These are phyloP conservation scores for Nemurella pictetii DNA, from an alignment of 2,888 invertebrate genomes.

Conservation along the genomic window DNA sequence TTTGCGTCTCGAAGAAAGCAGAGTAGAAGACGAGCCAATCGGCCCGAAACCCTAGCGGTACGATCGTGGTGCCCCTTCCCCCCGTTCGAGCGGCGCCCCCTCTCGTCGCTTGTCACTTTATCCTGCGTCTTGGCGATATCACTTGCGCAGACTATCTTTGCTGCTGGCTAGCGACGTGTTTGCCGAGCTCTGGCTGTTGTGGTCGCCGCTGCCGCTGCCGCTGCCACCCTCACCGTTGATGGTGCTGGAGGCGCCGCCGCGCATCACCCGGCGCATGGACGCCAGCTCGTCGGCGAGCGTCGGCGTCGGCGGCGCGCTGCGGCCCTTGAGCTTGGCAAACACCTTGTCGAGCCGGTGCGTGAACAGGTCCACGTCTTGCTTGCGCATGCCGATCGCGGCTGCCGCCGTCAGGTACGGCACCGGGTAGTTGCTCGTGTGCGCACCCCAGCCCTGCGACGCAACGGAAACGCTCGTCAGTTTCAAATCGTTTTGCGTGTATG, in stretches of 20 bases:
- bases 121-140: slow-evolving; percentile 33
- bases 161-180: slow-evolving; percentile 50
- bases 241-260: slow-evolving; percentile 43
- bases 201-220: slow-evolving; percentile 44
- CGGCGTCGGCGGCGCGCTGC: slow-evolving; percentile 48
- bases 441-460: slow-evolving; percentile 65
- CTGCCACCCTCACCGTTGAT: slow-evolving; percentile 41
- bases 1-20: neutral
- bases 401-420: slow-evolving; percentile 74
- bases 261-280: slow-evolving; percentile 43
- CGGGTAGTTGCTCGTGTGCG: slow-evolving; percentile 63
- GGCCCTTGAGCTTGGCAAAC: slow-evolving; percentile 52
- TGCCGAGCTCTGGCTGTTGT: slow-evolving; percentile 45
- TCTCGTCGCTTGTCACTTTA: neutral
- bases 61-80: neutral
- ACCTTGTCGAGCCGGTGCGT: slow-evolving; percentile 65
- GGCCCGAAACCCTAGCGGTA: neutral
- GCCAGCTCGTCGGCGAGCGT: slow-evolving; percentile 49
- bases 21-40: neutral
- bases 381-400: slow-evolving; percentile 68
- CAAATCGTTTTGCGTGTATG: neutral
- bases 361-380: slow-evolving; percentile 69
- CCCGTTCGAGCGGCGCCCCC: neutral
- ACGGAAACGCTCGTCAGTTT: slow-evolving; percentile 39
- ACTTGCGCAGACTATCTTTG: slow-evolving; percentile 50